Percentiles rank a stretch among this genome's conserved stretches.
phyloP scores from a whole-genome alignment of 2,888 invertebrate genomes.

The Chloromyia formosa region DNA sequence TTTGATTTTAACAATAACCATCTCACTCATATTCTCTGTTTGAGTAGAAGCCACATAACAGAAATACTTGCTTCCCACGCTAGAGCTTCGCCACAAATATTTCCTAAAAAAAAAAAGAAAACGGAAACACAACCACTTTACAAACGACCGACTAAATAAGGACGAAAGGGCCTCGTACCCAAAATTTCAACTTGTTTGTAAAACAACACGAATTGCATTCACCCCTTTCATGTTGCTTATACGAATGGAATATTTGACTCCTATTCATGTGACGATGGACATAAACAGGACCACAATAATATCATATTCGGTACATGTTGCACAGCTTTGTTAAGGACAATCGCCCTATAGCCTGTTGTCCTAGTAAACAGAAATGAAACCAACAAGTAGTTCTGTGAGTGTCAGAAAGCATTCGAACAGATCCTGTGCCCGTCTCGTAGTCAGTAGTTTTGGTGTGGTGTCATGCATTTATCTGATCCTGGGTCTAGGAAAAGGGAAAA shows the following conservation, averaged over 20 bases:
- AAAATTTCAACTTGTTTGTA: background rate
- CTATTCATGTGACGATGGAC: background rate
- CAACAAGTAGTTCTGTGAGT: conserved; percentile 2
- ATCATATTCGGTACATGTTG: conserved; percentile 29
- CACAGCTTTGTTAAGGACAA: conserved; percentile 6
- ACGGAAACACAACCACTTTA: no score
- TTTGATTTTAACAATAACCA: no score
- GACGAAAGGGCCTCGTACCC: background rate
- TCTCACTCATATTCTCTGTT: no score
- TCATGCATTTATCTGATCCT: no score
- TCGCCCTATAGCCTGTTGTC: conserved; percentile 10
- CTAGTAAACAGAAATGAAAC: conserved; percentile 35
- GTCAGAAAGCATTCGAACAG: background rate
- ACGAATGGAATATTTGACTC: background rate
- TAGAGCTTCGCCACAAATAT: no score
- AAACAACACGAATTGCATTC: background rate
- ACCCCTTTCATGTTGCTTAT: background rate
- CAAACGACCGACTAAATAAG: no score
- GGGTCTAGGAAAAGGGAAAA: background rate
- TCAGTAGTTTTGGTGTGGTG: no score
- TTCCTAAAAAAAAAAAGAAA: no score
- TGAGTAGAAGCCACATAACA: no score
- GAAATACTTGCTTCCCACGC: no score
- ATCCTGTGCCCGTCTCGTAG: background rate
- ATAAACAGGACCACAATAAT: background rate